Evolutionary conservation across 2,888 invertebrate species (phyloP).

Genomic region (Falcaria lacertinaria): DNA sequence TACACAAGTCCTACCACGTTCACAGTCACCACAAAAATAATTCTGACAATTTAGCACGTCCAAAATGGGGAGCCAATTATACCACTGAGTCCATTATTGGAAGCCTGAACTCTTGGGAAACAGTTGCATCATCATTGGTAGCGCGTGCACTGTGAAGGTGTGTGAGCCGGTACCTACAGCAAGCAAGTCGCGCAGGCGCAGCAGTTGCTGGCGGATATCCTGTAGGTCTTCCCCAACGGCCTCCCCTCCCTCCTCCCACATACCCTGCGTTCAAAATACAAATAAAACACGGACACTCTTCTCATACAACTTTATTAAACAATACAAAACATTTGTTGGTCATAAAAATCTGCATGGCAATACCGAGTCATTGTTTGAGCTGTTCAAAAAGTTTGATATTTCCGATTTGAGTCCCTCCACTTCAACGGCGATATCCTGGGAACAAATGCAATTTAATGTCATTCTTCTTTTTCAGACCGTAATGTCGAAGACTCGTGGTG

Average conservation of each 20-base stretch:
- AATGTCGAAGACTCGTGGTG: too few relatives aligned
- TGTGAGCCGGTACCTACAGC: slow-evolving; percentile 48
- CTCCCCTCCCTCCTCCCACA: slow-evolving; percentile 51
- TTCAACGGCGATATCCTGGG: slow-evolving; percentile 60
- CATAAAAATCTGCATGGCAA: background rate
- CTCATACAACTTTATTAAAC: background rate
- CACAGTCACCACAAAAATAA: too few relatives aligned
- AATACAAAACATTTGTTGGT: background rate
- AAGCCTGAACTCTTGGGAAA: too few relatives aligned
- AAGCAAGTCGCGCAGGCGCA: slow-evolving; percentile 45
- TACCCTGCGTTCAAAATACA: slow-evolving; percentile 38
- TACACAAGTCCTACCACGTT: too few relatives aligned
- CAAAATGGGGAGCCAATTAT: too few relatives aligned
- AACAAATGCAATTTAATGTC: too few relatives aligned
- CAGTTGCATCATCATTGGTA: too few relatives aligned
- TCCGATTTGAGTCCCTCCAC: slow-evolving; percentile 63
- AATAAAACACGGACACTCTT: background rate
- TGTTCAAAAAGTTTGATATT: slow-evolving; percentile 60
- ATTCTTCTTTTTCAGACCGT: too few relatives aligned
- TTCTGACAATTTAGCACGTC: too few relatives aligned
- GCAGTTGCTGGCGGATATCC: slow-evolving; percentile 47
- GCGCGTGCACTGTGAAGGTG: slow-evolving; percentile 6
- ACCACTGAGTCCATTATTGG: too few relatives aligned
- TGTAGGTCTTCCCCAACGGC: slow-evolving; percentile 49
- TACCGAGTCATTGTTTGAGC: slow-evolving; percentile 71